Percentiles rank a stretch among this genome's conserved stretches.
Evolutionary conservation across 2,113 vertebrate species (phyloP).

Genomic region (Neofelis nebulosa): DNA sequence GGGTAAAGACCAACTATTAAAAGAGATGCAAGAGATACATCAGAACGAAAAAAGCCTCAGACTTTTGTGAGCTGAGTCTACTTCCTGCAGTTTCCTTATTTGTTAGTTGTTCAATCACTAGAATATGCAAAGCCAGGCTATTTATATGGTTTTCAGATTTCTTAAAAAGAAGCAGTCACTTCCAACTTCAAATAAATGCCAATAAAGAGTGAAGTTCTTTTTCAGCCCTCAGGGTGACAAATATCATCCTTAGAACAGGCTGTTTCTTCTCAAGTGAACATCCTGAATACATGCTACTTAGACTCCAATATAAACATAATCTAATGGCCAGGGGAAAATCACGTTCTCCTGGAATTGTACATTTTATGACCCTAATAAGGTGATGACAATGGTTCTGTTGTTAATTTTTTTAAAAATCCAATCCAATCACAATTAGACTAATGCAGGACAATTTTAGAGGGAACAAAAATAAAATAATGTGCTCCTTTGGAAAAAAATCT

Average conservation of each 20-base stretch:
- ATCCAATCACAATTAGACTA: not conserved
- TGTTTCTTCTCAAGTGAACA: not conserved
- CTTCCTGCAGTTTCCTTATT: not conserved
- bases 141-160: not conserved
- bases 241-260: not conserved
- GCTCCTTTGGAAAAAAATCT: constrained; percentile 38
- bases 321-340: not conserved
- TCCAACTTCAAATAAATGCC: constrained; percentile 35
- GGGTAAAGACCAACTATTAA: not conserved
- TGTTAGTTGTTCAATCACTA: not conserved
- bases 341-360: not conserved
- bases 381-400: not conserved
- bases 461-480: constrained; percentile 41
- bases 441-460: not conserved
- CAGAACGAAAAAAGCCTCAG: not conserved
- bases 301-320: not conserved
- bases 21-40: not conserved
- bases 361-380: constrained; percentile 30
- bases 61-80: not conserved
- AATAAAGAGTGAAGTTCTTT: not conserved
- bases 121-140: not conserved
- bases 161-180: not conserved
- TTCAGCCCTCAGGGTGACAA: constrained; percentile 15
- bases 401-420: not conserved
- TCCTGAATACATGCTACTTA: not conserved